Conservation (phyloP, 2,888 invertebrate species). For the Empis livida region DNA sequence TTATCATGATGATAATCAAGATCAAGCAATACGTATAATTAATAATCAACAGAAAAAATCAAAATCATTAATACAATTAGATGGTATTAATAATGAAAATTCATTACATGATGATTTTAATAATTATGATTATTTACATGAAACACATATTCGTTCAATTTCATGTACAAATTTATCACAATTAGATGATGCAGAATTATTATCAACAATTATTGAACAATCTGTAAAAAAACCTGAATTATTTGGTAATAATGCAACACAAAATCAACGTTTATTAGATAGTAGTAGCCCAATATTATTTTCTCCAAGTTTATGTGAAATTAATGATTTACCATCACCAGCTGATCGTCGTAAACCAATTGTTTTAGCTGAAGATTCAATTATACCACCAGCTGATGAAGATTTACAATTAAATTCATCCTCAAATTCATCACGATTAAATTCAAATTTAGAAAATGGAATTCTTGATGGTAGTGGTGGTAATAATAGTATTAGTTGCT, state of each 20-base stretch:
- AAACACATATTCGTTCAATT: conserved; percentile 18
- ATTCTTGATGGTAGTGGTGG: not conserved
- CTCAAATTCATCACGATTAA: not conserved
- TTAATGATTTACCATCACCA: conserved; percentile 18
- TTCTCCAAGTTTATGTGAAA: conserved; percentile 21
- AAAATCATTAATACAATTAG: conserved; percentile 16
- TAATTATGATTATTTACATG: conserved; percentile 12
- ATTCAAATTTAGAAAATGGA: too few species aligned
- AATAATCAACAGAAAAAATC: conserved; percentile 13
- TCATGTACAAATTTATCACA: conserved; percentile 17
- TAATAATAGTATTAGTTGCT: conserved; percentile 9
- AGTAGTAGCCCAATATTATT: conserved; percentile 19
- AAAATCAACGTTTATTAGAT: conserved; percentile 5
- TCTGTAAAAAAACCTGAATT: not conserved
- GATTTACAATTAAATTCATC: not conserved
- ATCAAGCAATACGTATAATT: conserved; percentile 10
- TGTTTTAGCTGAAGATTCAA: conserved; percentile 10
- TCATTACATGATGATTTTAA: conserved; percentile 3
- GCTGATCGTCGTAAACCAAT: conserved; percentile 14
- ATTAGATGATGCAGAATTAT: conserved; percentile 9
- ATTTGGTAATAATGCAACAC: not conserved
- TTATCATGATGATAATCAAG: conserved; percentile 14
- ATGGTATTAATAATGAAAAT: not conserved
- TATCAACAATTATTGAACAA: conserved; percentile 7
- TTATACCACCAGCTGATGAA: conserved; percentile 2